Percentiles rank a stretch among this genome's conserved stretches.
Conservation (phyloP, 2,797 vertebrate genomes). For the Nyctibius grandis region DNA sequence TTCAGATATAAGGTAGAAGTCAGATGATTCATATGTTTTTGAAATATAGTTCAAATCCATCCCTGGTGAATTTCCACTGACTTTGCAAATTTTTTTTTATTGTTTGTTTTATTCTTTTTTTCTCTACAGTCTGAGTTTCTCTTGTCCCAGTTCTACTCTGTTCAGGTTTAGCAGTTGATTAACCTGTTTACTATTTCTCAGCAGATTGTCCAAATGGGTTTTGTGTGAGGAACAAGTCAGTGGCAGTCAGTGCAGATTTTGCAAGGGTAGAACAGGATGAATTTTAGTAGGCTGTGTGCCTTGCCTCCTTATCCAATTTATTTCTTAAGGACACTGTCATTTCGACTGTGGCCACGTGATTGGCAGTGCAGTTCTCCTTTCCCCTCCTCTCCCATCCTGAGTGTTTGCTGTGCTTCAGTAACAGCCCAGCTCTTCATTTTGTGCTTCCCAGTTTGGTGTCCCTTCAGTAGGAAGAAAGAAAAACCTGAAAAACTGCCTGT, state of each 20-base stretch:
- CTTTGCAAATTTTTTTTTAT: neutral
- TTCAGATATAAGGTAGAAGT: neutral
- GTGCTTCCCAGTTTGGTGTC: neutral
- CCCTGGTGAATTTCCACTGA: neutral
- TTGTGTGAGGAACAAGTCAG: neutral
- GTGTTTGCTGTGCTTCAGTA: neutral
- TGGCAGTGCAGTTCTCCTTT: neutral
- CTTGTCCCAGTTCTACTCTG: neutral
- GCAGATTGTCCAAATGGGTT: neutral
- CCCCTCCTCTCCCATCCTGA: neutral
- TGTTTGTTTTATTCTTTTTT: neutral
- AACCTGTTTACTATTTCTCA: neutral
- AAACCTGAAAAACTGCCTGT: neutral
- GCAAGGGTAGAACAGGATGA: neutral
- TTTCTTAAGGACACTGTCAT: neutral
- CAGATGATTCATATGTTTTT: neutral
- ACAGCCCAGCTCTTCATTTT: neutral
- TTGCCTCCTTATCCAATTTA: neutral
- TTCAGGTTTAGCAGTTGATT: neutral
- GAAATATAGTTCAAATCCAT: neutral
- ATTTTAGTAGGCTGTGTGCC: neutral
- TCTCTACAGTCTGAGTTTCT: neutral
- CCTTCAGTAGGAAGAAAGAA: neutral
- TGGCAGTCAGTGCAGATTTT: neutral
- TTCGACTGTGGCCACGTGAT: neutral